Conservation (phyloP, 2,113 vertebrate genomes). For the Dryoscopus gambensis region DNA sequence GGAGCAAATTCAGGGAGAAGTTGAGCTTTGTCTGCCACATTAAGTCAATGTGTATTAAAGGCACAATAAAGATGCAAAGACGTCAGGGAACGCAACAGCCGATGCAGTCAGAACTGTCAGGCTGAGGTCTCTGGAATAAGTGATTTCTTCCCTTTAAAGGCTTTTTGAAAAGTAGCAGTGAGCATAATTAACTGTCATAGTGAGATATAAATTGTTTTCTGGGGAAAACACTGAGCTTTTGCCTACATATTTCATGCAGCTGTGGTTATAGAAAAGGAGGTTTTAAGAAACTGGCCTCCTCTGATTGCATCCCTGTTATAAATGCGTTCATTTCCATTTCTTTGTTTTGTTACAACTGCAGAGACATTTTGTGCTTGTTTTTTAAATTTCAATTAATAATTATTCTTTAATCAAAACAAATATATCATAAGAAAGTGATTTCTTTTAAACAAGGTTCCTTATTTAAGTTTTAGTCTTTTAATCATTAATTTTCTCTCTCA, state of each 20-base stretch:
- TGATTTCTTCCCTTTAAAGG: background rate
- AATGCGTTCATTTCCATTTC: background rate
- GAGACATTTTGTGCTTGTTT: background rate
- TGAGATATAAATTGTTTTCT: conserved; percentile 6
- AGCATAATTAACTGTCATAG: conserved; percentile 1
- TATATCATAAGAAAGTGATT: background rate
- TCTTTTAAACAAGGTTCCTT: background rate
- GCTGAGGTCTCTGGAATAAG: background rate
- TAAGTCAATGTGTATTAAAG: background rate
- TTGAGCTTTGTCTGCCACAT: background rate
- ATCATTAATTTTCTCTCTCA: background rate
- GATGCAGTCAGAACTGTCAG: background rate
- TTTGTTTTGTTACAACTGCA: background rate
- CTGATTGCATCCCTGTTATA: background rate
- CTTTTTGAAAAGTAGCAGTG: background rate
- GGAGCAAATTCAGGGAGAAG: background rate
- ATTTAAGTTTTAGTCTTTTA: background rate
- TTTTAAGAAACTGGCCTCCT: background rate
- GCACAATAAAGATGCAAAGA: background rate
- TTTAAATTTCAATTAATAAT: background rate
- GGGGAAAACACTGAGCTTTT: background rate
- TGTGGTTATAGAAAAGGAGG: background rate
- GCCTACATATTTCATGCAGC: background rate
- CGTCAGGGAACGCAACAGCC: background rate
- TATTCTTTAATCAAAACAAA: background rate